Percentiles rank a stretch among this genome's conserved stretches.
These are phyloP conservation scores for Seladonia tumulorum DNA, from an alignment of 2,888 invertebrate species.

Conservation along the genomic window DNA sequence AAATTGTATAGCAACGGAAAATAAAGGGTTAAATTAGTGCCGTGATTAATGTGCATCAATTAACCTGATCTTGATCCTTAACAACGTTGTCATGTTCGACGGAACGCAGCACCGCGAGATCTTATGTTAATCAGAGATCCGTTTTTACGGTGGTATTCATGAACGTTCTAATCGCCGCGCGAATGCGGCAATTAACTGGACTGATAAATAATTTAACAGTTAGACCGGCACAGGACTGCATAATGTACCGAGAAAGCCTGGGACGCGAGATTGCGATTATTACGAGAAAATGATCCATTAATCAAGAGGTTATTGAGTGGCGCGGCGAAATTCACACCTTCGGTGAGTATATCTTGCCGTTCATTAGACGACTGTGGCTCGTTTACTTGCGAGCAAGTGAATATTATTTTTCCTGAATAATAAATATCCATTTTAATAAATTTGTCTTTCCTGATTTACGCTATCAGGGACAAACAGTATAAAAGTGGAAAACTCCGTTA, in stretches of 20 bases:
- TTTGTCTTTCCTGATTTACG: too few species aligned
- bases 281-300: slow-evolving; percentile 11
- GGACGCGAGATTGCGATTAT: not conserved
- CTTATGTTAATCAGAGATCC: slow-evolving; percentile 36
- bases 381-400: not conserved
- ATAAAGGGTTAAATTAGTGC: not conserved
- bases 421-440: not conserved
- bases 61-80: not conserved
- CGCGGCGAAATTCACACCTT: not conserved
- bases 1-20: not conserved
- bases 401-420: not conserved
- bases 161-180: slow-evolving; percentile 22
- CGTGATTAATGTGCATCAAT: not conserved
- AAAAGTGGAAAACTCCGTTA: too few species aligned
- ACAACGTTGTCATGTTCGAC: slow-evolving; percentile 1
- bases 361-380: not conserved
- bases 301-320: not conserved
- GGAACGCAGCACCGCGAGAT: not conserved
- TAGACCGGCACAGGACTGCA: not conserved
- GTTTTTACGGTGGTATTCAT: slow-evolving; percentile 14
- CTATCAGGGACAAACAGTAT: too few species aligned
- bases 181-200: slow-evolving; percentile 5
- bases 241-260: slow-evolving; percentile 4
- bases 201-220: slow-evolving; percentile 25
- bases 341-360: not conserved